Base-by-base conservation (phyloP, 2,797 vertebrate genomes). In the Cirrhinus mrigala region DNA sequence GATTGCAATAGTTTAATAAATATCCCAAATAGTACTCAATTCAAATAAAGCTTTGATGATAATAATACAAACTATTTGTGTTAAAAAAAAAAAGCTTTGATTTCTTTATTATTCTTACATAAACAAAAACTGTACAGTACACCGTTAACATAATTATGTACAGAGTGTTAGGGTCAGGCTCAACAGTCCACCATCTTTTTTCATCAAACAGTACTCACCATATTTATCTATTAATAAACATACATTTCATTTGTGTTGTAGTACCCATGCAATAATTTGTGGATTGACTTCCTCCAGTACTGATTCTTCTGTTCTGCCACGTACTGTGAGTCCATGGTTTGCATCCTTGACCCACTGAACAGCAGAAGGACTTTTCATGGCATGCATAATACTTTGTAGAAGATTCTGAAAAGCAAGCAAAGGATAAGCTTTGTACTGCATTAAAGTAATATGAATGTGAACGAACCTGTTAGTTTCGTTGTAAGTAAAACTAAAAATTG, bases 301-400 rank as follows among this genome's bases (percentile, higher is more conserved):
- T 70, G 96, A 94, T 0, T 97, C 95, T 80, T 95, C 90, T 15
- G 94, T 85, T 89, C 95, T 92, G 82, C 97, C 97, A 91, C 94
- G 96, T 66, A 97, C 96, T 64, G 88, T 91, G 91, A 99, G 96
- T 58, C 96, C 96, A 87, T 99, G 98, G 90, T 93, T 97, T 81
- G 95, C 98, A 89, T 96, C 96, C 82, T 95, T 92, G 58, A 98
- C 90, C 97, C 97, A 98, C 46, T 96, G 92, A 87, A 99, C 96
- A 64, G 95, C 94, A 84, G 88, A 92, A 83, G 92, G 89, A 83
- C 94, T 95, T 92, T 96, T 94, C 95, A 99, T 97, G 89, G 96
- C 94, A 81, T 92, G 92, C 22, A 94, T 66, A 80, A 94, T 91
- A 50, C 68, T 75, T 83, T 97, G 95, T 88, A 99, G 90, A 88